Percentiles rank a stretch among this genome's conserved stretches.
Evolutionary conservation across 2,797 vertebrate species (phyloP).

Genomic region (Melanotaenia nigrans): DNA sequence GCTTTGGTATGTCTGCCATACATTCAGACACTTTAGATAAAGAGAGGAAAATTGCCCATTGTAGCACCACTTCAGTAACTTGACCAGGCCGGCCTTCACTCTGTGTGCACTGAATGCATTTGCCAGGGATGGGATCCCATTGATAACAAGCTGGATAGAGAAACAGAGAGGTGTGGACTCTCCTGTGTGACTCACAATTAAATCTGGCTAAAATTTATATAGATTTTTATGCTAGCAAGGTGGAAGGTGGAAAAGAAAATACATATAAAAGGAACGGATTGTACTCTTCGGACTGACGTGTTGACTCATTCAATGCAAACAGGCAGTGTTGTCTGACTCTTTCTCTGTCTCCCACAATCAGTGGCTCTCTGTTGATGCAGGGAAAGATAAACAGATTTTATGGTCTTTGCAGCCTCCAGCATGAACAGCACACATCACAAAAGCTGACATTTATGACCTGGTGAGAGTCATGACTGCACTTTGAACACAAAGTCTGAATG

Average conservation of each 20-base stretch:
- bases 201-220: constrained; percentile 43
- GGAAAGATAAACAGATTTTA: constrained; percentile 59
- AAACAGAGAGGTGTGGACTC: not conserved
- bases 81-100: constrained; percentile 61
- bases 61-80: constrained; percentile 70
- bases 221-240: constrained; percentile 11
- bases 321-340: constrained; percentile 41
- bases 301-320: constrained; percentile 65
- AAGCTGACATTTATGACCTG: constrained; percentile 51
- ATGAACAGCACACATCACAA: constrained; percentile 37
- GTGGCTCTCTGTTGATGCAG: constrained; percentile 48
- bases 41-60: constrained; percentile 63
- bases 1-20: constrained; percentile 51
- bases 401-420: constrained; percentile 32
- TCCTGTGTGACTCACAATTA: constrained; percentile 10
- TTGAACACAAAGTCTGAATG: constrained; percentile 21
- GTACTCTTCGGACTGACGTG: constrained; percentile 41
- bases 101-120: constrained; percentile 53
- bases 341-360: constrained; percentile 40
- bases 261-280: constrained; percentile 32
- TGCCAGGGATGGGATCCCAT: constrained; percentile 49
- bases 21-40: constrained; percentile 64
- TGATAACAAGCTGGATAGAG: constrained; percentile 48
- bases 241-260: constrained; percentile 4
- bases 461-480: constrained; percentile 29